Evolutionary conservation across 2,797 vertebrate genomes (phyloP), one percentile per base, ranked within the genome.

Genomic region (Danio aesculapii): DNA sequence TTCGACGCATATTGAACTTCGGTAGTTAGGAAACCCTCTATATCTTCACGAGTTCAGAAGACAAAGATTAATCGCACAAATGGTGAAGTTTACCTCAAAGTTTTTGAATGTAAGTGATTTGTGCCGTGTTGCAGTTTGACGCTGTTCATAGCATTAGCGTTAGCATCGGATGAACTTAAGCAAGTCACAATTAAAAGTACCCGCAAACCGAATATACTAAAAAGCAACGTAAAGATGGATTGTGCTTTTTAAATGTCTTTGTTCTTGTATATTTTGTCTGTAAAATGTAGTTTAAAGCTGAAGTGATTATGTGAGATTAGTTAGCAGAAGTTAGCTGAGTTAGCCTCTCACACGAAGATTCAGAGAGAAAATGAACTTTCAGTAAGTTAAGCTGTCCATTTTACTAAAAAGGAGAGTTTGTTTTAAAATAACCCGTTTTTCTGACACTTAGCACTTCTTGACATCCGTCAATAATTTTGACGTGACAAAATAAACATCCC

Each of bases 1-100:
- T 79, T 87, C 78, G 78, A 87, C 66, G 67, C 75, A 71, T 43
- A 83, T 83, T 83, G 46, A 78, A 59, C 30, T 11, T 71, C 58
- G 46, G 21, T 53, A 52, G 74, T 47, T 79, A 84, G 47, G 69
- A 75, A 49, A 58, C 50, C 6, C 9, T 49, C 0, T 39, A 0
- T n/a, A 47, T 70, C 30, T 44, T 52, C 39, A 30, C 0, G 17
- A 47, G 3, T 62, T 68, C 69, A 9, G 12, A 19, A 39, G 74
- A 79, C 43, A 46, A 58, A 47, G 17, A 72, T 30, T 59, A 64
- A 50, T 69, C 83, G 49, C 49, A 30, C 78, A 55, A 57, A 80
- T 80, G 78, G 78, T 80, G 57, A 79, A 19, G n/a, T 67, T 44
- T 41, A 7, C 43, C 50, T 19, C 21, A 49, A 39, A 9, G 2